Evolutionary conservation across 1,140 invertebrate species (phyloP).

Genomic region (Ganaspis sp.): DNA sequence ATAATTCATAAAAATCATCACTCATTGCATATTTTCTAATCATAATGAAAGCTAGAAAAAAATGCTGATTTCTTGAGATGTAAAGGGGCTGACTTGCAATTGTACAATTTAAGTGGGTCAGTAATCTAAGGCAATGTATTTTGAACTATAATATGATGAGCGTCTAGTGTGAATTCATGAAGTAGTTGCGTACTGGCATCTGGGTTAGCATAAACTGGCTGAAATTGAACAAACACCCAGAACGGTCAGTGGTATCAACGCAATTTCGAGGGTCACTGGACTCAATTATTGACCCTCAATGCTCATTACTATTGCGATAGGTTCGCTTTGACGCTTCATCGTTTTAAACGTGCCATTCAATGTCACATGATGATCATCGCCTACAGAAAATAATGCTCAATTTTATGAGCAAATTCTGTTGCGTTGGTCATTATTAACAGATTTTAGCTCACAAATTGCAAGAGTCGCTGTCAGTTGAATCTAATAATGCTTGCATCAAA

Average conservation of each 20-base stretch:
- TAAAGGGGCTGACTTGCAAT: too few relatives aligned
- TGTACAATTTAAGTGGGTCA: too few relatives aligned
- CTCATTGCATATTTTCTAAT: too few relatives aligned
- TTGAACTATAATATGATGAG: not conserved
- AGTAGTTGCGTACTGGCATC: conserved; percentile 37
- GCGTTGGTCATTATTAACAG: not conserved
- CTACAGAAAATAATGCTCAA: not conserved
- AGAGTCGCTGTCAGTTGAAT: not conserved
- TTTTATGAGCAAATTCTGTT: not conserved
- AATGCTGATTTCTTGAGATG: too few relatives aligned
- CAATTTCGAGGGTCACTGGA: conserved; percentile 57
- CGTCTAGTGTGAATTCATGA: conserved; percentile 20
- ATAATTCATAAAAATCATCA: too few relatives aligned
- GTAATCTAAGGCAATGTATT: not conserved
- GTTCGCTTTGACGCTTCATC: conserved; percentile 44
- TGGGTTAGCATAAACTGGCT: conserved; percentile 32
- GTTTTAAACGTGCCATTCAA: not conserved
- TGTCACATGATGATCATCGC: conserved; percentile 14
- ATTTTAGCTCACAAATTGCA: not conserved
- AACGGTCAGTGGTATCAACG: conserved; percentile 40
- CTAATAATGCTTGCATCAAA: not conserved
- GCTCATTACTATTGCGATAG: conserved; percentile 48
- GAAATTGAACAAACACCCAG: conserved; percentile 41
- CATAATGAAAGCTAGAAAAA: too few relatives aligned
- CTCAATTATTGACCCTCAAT: conserved; percentile 53